Evolutionary conservation across 2,113 vertebrate species (phyloP), one percentile per base, ranked within the genome.

Genomic region (Laterallus jamaicensis): DNA sequence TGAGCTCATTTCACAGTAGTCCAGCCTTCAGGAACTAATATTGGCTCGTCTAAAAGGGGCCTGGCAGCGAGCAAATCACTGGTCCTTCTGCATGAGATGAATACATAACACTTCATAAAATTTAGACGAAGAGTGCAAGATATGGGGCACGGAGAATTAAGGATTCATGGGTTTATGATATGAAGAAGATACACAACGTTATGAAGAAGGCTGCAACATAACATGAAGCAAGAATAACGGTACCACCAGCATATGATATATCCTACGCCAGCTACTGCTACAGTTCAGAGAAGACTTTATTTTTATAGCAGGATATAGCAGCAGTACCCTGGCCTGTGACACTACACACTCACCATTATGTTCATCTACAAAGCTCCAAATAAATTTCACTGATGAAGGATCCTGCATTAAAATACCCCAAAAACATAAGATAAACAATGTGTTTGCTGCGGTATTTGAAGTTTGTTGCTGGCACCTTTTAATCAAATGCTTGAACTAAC

Each of bases 21-120:
- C 16, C 31, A 94, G 19, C 5, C 32, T 44, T 55, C 21, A 55
- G 37, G 50, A 82, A 15, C 14, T 49, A 52, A 35, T 35, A 19
- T 10, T 49, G 47, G 5, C 20, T 81, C 20, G 3, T 66, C 8
- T 62, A 54, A 73, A 47, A 50, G 14, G 5, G 15, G 9, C 9
- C 39, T 56, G 40, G 7, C 9, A 63, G 15, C 1, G 4, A 32
- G 29, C 12, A 76, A 54, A 19, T 37, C 31, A 60, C 10, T 0
- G 0, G 10, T 39, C 35, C 68, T 87, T 44, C 40, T 28, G 6
- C 18, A n/a, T 4, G 11, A 35, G 10, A 35, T 44, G 18, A 15
- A 10, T 12, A 13, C 0, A 0, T 44, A 49, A 49, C 8, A 31
- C 11, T 82, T 70, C 2, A 8, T 37, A n/a, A 49, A 24, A 16